Evolutionary conservation across 92 coral and sea anemone genomes (phyloP), one percentile per base, ranked within the genome.

Genomic region (Phenganax stokvisi): DNA sequence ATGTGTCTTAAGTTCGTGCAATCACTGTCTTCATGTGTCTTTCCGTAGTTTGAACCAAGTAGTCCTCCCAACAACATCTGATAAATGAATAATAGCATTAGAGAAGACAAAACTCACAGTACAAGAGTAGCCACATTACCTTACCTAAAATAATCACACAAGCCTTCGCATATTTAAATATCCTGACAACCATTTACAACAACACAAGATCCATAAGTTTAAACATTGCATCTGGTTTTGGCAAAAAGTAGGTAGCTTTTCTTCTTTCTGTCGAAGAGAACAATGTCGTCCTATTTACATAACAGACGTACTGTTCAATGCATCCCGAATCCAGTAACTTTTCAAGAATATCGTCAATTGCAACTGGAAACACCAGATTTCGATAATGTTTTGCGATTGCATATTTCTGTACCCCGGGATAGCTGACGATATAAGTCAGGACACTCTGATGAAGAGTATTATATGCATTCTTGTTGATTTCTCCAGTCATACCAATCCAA

Each of bases 401-500:
- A 51, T 84, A 86, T 84, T 84, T 56, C 53, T 83, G 57, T 31
- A 87, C 83, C 6, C 90, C 90, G 3, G 90, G 90, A 58, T 87
- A 83, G 20, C 64, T 72, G 57, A 87, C 54, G 56, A 87, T 84
- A 52, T 83, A 67, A 62, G 67, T 60, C 62, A 87, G 71, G 9
- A 87, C 87, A 80, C 83, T 80, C 44, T 74, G 77, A 65, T 76
- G 62, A 73, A 84, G 84, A 60, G 77, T 84, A 61, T 82, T 76
- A 70, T 83, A 80, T 17, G 82, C 78, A 51, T 52, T 77, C 54
- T 74, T 73, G 80, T 82, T 87, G 54, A 77, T 74, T 71, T 85
- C 71, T 29, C 90, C 90, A 73, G 80, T 80, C 82, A 87, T 87
- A 13, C 85, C 79, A 64, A 87, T 61, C 90, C 90, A 87, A 12